These are phyloP conservation scores for Orchestes rusci DNA, from an alignment of 2,888 invertebrate genomes.

Conservation along the genomic window DNA sequence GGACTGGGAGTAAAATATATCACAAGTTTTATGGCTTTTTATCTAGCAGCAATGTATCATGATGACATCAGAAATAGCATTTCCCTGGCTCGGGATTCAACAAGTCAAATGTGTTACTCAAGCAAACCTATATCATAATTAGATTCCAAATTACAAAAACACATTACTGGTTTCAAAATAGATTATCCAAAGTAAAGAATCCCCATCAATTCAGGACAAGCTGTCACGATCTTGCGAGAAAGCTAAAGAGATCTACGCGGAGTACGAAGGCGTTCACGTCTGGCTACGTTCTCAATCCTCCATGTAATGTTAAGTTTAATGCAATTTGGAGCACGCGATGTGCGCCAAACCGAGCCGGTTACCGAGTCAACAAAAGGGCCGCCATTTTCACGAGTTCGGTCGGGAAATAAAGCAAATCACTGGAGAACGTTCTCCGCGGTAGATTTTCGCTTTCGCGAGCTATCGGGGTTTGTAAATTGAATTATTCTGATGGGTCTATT, in stretches of 20 bases:
- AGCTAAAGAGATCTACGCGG: constrained; percentile 29
- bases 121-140: too few relatives aligned
- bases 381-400: constrained; percentile 39
- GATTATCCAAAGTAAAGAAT: too few relatives aligned
- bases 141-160: too few relatives aligned
- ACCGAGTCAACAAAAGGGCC: constrained; percentile 44
- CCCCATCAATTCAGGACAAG: constrained; percentile 40
- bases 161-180: too few relatives aligned
- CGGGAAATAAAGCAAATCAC: constrained; percentile 4
- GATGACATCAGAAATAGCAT: too few relatives aligned
- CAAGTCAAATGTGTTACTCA: too few relatives aligned
- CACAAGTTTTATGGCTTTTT: too few relatives aligned
- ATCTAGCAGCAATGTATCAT: too few relatives aligned
- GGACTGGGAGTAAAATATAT: too few relatives aligned
- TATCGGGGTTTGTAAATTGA: too few relatives aligned
- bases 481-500: too few relatives aligned
- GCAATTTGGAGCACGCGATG: constrained; percentile 46
- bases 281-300: constrained; percentile 48
- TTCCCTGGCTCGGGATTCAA: too few relatives aligned
- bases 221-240: constrained; percentile 32
- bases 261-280: constrained; percentile 40
- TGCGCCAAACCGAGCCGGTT: constrained; percentile 44
- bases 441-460: not conserved
- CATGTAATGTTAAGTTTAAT: constrained; percentile 50
- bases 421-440: constrained; percentile 9